phyloP scores from a whole-genome alignment of 2,797 vertebrate genomes.

The Galaxias olidus region DNA sequence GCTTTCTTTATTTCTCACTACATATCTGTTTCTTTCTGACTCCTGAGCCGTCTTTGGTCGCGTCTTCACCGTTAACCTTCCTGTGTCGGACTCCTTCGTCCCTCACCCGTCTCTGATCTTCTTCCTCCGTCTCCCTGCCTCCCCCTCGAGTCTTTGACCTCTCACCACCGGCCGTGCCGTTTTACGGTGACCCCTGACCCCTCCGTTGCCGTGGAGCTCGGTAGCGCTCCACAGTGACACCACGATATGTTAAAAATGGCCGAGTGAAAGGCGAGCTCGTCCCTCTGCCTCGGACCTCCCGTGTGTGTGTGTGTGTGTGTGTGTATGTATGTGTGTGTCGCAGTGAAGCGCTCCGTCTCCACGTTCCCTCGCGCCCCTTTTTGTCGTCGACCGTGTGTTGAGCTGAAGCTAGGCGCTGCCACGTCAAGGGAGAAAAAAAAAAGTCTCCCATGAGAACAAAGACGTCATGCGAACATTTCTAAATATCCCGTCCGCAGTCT shows the following conservation, averaged over 20 bases:
- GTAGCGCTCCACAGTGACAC: slow-evolving; percentile 9
- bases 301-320: background rate
- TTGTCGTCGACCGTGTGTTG: no score
- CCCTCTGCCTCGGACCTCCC: background rate
- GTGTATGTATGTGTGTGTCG: background rate
- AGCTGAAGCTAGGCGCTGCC: background rate
- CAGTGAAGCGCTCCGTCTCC: background rate
- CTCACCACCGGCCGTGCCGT: background rate
- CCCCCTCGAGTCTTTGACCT: background rate
- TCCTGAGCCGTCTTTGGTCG: background rate
- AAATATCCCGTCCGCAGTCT: background rate
- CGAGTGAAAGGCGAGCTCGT: background rate
- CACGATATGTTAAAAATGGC: slow-evolving; percentile 20
- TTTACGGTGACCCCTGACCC: slow-evolving; percentile 5
- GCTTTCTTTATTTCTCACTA: background rate
- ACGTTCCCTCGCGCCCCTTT: no score
- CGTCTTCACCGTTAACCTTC: background rate
- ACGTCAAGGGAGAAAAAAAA: no score
- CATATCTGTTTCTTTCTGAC: background rate
- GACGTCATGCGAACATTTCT: background rate
- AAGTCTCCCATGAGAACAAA: no score
- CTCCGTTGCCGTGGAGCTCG: slow-evolving; percentile 6
- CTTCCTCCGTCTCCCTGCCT: background rate
- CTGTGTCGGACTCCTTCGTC: slow-evolving; percentile 11
- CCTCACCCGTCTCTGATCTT: slow-evolving; percentile 4